Percentiles rank a stretch among this genome's conserved stretches.
These are phyloP conservation scores for Ridgeia piscesae DNA, from an alignment of 1,140 invertebrate species.

Conservation along the genomic window DNA sequence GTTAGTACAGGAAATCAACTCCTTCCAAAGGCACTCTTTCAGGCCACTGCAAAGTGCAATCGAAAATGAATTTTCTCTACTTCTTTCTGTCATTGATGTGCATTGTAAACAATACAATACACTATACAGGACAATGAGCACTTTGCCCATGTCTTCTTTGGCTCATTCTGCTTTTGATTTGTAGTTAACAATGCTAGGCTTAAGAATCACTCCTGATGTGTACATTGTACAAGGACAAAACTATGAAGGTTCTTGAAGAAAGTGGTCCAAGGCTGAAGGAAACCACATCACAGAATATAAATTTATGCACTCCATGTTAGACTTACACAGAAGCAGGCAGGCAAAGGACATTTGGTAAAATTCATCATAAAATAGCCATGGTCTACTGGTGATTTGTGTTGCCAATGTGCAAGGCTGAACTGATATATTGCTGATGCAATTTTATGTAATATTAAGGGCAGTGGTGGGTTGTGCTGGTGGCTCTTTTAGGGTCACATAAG, in stretches of 20 bases:
- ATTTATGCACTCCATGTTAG: background rate
- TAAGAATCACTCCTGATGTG: background rate
- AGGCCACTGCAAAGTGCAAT: background rate
- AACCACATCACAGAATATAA: background rate
- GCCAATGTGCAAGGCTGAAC: background rate
- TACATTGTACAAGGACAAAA: background rate
- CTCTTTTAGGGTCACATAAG: background rate
- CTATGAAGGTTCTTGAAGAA: background rate
- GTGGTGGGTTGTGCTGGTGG: background rate
- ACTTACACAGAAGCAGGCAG: background rate
- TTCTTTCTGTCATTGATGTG: background rate
- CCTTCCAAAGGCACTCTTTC: background rate
- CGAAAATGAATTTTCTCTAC: background rate
- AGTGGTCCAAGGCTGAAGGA: background rate
- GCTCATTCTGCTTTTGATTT: too few species aligned
- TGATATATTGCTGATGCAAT: background rate
- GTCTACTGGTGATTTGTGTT: background rate
- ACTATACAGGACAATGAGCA: background rate
- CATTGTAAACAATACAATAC: background rate
- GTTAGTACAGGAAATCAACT: background rate
- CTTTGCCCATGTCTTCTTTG: background rate
- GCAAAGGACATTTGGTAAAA: background rate
- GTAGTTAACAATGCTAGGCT: background rate
- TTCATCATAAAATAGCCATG: background rate
- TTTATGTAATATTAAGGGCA: background rate